A percentile compares a stretch with the other conserved stretches of the same genome.
Evolutionary conservation across 2,797 vertebrate species (phyloP).

Genomic region (Spheniscus humboldti): DNA sequence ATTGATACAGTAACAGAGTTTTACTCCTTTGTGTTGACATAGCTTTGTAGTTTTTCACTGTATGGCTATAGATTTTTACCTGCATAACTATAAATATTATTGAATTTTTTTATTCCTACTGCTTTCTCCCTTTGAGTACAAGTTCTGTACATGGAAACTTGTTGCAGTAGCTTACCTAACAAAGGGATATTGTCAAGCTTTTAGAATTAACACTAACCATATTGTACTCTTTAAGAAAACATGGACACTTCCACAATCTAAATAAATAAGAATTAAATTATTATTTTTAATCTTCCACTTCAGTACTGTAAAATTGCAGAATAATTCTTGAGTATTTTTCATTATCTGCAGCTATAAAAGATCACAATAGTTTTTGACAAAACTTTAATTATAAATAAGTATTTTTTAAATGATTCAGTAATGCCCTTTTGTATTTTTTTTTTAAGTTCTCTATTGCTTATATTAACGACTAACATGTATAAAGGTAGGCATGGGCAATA

Average conservation of each 20-base stretch:
- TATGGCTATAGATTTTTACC: background rate
- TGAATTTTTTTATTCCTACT: background rate
- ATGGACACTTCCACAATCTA: background rate
- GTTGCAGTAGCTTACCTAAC: background rate
- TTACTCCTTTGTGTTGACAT: background rate
- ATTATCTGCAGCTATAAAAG: slow-evolving; percentile 18
- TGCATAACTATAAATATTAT: background rate
- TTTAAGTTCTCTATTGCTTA: background rate
- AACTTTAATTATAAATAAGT: slow-evolving; percentile 33
- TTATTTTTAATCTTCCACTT: slow-evolving; percentile 36
- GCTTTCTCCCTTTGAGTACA: background rate
- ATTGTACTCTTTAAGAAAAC: background rate
- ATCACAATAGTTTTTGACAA: slow-evolving; percentile 40
- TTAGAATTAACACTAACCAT: background rate
- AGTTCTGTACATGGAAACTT: background rate
- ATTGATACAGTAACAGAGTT: background rate
- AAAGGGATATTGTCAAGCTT: background rate
- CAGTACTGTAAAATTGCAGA: slow-evolving; percentile 41
- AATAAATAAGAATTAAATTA: background rate
- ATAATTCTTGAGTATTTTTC: slow-evolving; percentile 40
- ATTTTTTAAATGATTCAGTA: background rate
- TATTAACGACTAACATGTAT: background rate
- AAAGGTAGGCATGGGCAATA: background rate
- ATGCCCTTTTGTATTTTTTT: slow-evolving; percentile 16
- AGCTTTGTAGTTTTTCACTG: slow-evolving; percentile 15